Conservation (phyloP, 2,888 invertebrate species). For the Drosophila colorata region DNA sequence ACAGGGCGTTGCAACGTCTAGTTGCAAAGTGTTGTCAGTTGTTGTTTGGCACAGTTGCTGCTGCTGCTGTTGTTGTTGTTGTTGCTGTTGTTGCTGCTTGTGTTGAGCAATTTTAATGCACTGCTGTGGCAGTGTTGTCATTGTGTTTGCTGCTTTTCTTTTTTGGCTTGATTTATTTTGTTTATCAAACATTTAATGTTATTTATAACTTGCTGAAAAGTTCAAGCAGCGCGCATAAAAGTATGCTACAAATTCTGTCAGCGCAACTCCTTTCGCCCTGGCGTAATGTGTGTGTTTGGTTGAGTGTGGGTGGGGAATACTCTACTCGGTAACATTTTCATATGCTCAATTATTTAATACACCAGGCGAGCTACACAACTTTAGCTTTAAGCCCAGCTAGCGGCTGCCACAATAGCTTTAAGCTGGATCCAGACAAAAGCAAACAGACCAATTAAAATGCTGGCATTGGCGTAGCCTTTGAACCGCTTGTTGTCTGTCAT, state of each 20-base stretch:
- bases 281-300: background rate
- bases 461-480: constrained; percentile 64
- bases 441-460: constrained; percentile 65
- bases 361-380: constrained; percentile 38
- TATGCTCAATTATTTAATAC: constrained; percentile 73
- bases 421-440: constrained; percentile 27
- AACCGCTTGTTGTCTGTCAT: constrained; percentile 63
- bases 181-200: constrained; percentile 73
- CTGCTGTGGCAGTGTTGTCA: constrained; percentile 38
- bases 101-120: constrained; percentile 58
- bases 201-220: constrained; percentile 71
- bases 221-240: constrained; percentile 55
- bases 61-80: no score
- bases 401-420: constrained; percentile 53
- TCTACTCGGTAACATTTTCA: constrained; percentile 61
- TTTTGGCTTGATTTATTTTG: constrained; percentile 70
- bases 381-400: constrained; percentile 17
- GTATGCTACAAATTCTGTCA: constrained; percentile 54
- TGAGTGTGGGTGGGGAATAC: constrained; percentile 50
- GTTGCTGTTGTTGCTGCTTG: constrained; percentile 31
- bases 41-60: constrained; percentile 26
- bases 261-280: constrained; percentile 3
- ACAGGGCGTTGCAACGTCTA: constrained; percentile 42
- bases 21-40: constrained; percentile 41
- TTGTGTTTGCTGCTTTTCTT: constrained; percentile 6